Base-by-base conservation (phyloP, 1,140 invertebrate genomes). In the Lethocerus indicus region DNA sequence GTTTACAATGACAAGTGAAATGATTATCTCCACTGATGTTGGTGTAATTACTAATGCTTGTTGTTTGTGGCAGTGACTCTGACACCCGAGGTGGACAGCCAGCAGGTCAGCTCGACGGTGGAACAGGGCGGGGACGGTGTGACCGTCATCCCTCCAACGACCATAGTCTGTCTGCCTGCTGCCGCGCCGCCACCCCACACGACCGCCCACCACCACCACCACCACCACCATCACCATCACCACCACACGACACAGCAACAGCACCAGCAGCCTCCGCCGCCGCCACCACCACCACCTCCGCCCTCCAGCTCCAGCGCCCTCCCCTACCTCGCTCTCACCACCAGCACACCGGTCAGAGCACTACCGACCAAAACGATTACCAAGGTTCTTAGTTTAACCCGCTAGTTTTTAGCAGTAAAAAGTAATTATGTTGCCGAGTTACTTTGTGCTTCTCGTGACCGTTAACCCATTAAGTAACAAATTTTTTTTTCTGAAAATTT, bases 271-370 rank as follows among this genome's bases (percentile, higher is more conserved):
- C 65, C 67, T 20, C 60, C 62, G 6, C 63, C 64, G 0, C 61
- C 56, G 14, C 68, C 68, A 12, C 65, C 67, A 16, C 60, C 62
- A 7, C 25, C 48, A 7, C 54, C 59, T 41, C 62, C 62, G 51
- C 51, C 55, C 41, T 55, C 52, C 21, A 67, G 64, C 25, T 66
- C 64, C 42, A 48, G 52, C 32, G 66, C 70, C 7, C 59, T 70
- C 21, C 69, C 71, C 2, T 71, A 71, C 57, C 60, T 74, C 16
- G 65, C 68, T 0, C 62, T 73, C 25, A 67, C 70, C 1, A 66
- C 67, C 2, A 64, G 60, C 28, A 63, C 62, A 24, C 67, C 68
- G 43, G 59, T 63, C 26, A 63, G 64, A 48, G 65, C 69, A 6
- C 56, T 74, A 45, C 58, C 66, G 40, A 63, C 65, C 2, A 64